Base-by-base conservation (phyloP, 2,888 invertebrate genomes). In the Pollenia angustigena region DNA sequence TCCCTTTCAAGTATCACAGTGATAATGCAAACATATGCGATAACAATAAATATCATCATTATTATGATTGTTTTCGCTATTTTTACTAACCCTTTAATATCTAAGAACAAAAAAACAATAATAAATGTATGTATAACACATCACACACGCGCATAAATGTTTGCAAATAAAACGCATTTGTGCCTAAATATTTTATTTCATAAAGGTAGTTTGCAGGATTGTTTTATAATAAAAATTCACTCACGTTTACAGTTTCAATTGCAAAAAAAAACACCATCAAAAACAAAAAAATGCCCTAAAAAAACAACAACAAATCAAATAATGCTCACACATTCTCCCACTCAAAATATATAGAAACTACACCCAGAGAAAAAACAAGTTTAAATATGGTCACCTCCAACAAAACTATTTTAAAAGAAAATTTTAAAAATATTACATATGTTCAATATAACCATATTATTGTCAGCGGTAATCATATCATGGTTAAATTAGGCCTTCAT, bases 41-140 rank as follows among this genome's bases (percentile, higher is more conserved):
- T 62, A 75, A 75, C 64, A 75, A 75, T 62, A 62, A 75, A 62
- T 75, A 62, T 75, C 42, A 75, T 64, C 50, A 64, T 62, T 62
- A 40, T 50, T 71, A 12, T 64, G 62, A 75, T 75, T 60, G 48
- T 74, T 48, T 74, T 58, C 23, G 56, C 46, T n/a, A 48, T 58
- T 68, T 69, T 71, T 52, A 52, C 14, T 52, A n/a, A 56, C 11
- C 23, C 12, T 23, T 52, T 56, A 52, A 23, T 23, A 56, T 23
- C 23, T 23, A 23, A 0, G 11, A 11, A 23, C 23, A 18, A 56
- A 56, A 23, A 10, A 10, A 11, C 11, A 11, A 54, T 18, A 54
- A 18, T 18, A 18, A 18, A 18, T 18, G 18, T 18, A 23, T 11
- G 8, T 11, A 23, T 2, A 23, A 18, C 0, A 32, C 32, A 32